Base-by-base conservation (phyloP, 2,113 vertebrate species). In the Toxotes jaculatrix region DNA sequence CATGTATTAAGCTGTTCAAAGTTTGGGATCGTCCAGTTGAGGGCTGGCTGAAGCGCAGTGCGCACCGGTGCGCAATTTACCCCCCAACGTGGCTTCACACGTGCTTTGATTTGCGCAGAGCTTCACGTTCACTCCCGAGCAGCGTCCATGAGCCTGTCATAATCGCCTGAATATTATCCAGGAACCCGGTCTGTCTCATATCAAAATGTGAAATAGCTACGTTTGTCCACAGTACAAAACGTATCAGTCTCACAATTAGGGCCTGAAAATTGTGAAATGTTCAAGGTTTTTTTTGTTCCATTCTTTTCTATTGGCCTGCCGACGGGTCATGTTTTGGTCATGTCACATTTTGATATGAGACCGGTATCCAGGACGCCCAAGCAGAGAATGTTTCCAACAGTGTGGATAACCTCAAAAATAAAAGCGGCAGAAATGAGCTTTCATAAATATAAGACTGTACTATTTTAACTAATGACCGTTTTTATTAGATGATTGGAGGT, bases 41-140 rank as follows among this genome's bases (percentile, higher is more conserved):
- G 45, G 55, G 68, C 17, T 7, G 60, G 11, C 34, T 12, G 68
- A 60, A 57, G 32, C 40, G 14, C 40, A 23, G 11, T 34, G 76
- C 76, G 82, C 82, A 83, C 85, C 66, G 71, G 83, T 61, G 85
- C 79, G 82, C 76, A 76, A 89, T 81, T 78, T 34, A 68, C 7
- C 49, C 49, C 14, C n/a, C 72, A 17, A 72, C 84, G 62, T 84
- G 85, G 74, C 76, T 27, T 4, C 75, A 42, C 90, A 89, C 90
- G 90, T 90, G 87, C 47, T 79, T 31, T 32, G 7, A 82, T 73
- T 57, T 40, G 62, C 87, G 36, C 19, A 51, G n/a, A 3, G 59
- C 71, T 74, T 62, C 56, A 34, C 31, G 27, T 49, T 49, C 69
- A 21, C 19, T 3, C 19, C 12, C n/a, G 60, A 65, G 19, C 55